These are phyloP conservation scores for Podotricha telesiphe DNA, from an alignment of 2,888 invertebrate species.

Conservation along the genomic window DNA sequence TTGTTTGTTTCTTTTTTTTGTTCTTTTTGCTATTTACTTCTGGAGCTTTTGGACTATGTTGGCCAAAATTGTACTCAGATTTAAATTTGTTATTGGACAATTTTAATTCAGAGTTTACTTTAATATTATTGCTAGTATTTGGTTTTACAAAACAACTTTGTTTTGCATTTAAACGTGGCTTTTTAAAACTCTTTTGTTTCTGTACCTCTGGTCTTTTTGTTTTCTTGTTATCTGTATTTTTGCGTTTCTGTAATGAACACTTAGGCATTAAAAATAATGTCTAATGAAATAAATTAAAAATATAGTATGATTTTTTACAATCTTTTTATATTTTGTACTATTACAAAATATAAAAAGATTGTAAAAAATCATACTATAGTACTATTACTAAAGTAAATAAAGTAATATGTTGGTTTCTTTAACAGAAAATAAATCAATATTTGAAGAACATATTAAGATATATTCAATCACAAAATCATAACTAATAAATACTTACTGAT, in stretches of 20 bases:
- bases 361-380: neutral
- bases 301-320: neutral
- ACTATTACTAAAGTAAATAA: no score
- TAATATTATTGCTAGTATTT: constrained; percentile 32
- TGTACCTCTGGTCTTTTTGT: constrained; percentile 20
- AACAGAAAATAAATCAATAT: no score
- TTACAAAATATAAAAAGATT: neutral
- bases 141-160: constrained; percentile 9
- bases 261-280: neutral
- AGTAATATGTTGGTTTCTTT: neutral
- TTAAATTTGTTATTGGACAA: constrained; percentile 12
- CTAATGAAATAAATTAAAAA: neutral
- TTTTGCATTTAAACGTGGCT: no score
- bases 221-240: constrained; percentile 38
- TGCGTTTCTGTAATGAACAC: constrained; percentile 32
- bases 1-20: constrained; percentile 39
- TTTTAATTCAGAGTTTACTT: constrained; percentile 27
- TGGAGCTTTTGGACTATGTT: constrained; percentile 28
- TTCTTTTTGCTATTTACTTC: constrained; percentile 42
- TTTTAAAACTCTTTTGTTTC: constrained; percentile 21
- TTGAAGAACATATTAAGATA: no score
- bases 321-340: neutral
- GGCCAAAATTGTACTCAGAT: constrained; percentile 29
- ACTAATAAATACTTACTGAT: constrained; percentile 48
- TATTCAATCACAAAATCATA: no score